These are phyloP conservation scores for Mareca penelope DNA, from an alignment of 2,797 vertebrate species.

Conservation along the genomic window DNA sequence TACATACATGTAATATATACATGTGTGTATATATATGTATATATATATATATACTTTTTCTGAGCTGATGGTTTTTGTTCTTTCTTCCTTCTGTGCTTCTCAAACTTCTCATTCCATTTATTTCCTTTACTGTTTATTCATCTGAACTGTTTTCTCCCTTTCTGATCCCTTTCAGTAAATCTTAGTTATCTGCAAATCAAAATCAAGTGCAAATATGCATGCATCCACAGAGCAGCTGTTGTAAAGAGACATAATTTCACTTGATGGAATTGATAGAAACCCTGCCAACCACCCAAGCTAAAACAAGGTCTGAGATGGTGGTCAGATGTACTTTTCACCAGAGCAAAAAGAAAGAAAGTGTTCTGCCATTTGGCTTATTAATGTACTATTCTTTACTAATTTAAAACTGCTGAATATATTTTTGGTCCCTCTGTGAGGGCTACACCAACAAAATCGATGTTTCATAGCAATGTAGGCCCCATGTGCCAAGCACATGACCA, in stretches of 20 bases:
- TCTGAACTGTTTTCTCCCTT: background rate
- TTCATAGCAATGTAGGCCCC: fast-evolving
- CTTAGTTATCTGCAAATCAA: background rate
- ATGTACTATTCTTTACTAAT: background rate
- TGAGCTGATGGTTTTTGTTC: background rate
- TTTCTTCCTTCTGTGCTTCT: background rate
- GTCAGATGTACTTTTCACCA: background rate
- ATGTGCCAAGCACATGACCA: background rate
- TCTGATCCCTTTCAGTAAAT: background rate
- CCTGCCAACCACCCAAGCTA: background rate
- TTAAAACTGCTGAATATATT: background rate
- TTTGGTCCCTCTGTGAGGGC: background rate
- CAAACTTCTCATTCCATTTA: background rate
- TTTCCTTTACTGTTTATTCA: background rate
- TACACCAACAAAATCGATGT: background rate
- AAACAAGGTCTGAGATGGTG: background rate
- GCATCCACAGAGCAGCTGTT: background rate
- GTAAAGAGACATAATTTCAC: background rate
- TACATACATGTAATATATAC: no score
- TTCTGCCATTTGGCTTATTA: background rate
- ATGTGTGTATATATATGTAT: background rate
- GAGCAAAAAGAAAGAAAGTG: background rate
- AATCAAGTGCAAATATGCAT: background rate
- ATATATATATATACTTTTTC: background rate
- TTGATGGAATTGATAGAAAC: background rate